phyloP scores from a whole-genome alignment of 2,888 invertebrate genomes.

The Drosophila antonietae region DNA sequence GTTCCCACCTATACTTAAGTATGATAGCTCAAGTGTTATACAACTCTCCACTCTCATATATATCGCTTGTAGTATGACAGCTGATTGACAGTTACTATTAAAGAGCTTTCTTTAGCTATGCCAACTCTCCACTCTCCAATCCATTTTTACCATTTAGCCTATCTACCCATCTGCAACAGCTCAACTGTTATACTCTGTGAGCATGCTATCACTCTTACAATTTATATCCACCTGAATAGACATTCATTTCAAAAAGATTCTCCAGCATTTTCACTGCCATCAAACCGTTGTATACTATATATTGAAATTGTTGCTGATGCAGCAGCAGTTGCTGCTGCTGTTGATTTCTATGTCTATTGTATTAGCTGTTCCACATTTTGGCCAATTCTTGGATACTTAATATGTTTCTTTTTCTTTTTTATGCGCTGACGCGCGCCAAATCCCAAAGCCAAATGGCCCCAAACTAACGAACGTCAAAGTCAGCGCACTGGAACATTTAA shows the following conservation, averaged over 20 bases:
- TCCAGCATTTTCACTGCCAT: constrained; percentile 55
- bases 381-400: constrained; percentile 39
- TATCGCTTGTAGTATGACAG: no score
- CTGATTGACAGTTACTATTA: background rate
- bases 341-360: constrained; percentile 54
- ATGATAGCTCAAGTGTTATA: background rate
- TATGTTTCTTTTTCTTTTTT: no score
- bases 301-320: constrained; percentile 50
- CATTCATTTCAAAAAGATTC: constrained; percentile 69
- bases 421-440: constrained; percentile 69
- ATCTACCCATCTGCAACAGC: constrained; percentile 2
- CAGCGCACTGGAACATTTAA: constrained; percentile 71
- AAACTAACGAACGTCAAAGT: constrained; percentile 71
- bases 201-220: constrained; percentile 1
- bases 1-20: no score
- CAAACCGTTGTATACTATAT: constrained; percentile 37
- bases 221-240: constrained; percentile 52
- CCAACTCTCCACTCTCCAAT: background rate
- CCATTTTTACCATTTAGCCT: background rate
- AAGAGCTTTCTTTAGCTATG: background rate
- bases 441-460: constrained; percentile 67
- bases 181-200: constrained; percentile 6
- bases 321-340: constrained; percentile 22
- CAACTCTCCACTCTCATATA: background rate
- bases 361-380: constrained; percentile 47